Evolutionary conservation across 2,888 invertebrate genomes (phyloP), one percentile per base, ranked within the genome.

Genomic region (Boloria euphrosyne): DNA sequence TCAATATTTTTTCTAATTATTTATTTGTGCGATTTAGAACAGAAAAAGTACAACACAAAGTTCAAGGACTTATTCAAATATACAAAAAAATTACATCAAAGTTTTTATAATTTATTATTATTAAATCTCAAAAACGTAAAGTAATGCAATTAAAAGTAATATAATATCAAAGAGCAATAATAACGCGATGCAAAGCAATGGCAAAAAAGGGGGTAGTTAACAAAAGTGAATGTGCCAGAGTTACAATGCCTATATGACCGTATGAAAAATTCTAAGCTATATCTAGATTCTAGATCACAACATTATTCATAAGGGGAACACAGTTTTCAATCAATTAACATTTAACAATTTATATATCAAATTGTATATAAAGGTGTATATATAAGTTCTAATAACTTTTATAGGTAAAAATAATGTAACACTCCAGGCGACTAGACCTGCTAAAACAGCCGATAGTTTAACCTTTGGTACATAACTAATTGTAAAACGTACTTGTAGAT

Each of bases 381-480:
- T 63, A 63, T 57, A 63, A 63, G 44, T 55, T 51, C 57, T 63
- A 57, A 57, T 38, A 38, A 38, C 31, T 38, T 38, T 38, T 7
- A 38, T 50, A 76, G 78, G 78, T 83, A 84, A 83, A 57, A 86
- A 87, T 85, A 84, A 85, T 79, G 58, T 64, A 81, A 84, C 81
- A 82, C 77, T 81, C 81, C 76, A 82, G 81, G 82, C 82, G 86
- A 89, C 87, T 89, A 90, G 85, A 85, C 87, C 75, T 78, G 80
- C 80, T 79, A 77, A 83, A 87, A 87, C 86, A 84, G 78, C 84
- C 86, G 79, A 82, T 79, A 75, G 80, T 84, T 82, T 80, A 80
- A 80, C 87, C 90, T 90, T 91, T 91, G 89, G 91, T 89, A 87
- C 79, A 77, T 85, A 86, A 86, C 84, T 83, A 79, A 78, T 74